Conservation (phyloP, 2,888 invertebrate genomes). For the Rotaria magnacalcarata region DNA sequence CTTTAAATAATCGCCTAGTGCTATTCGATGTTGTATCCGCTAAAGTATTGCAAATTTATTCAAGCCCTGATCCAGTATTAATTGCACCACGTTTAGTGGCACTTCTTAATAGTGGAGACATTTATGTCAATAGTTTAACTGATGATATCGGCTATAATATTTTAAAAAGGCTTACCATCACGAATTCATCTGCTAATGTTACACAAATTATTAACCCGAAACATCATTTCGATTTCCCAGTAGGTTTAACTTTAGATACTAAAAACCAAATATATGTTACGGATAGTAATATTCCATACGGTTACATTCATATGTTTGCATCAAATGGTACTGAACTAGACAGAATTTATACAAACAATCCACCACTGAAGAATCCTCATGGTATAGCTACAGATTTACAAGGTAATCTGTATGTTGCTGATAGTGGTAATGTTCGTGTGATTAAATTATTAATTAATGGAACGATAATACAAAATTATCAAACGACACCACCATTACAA, state of each 20-base stretch:
- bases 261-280: background rate
- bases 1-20: background rate
- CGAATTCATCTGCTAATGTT: background rate
- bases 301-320: slow-evolving; percentile 20
- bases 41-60: background rate
- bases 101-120: background rate
- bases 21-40: background rate
- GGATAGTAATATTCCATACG: background rate
- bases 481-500: background rate
- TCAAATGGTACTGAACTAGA: background rate
- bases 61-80: background rate
- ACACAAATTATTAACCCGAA: background rate
- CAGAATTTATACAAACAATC: background rate
- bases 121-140: slow-evolving; percentile 17
- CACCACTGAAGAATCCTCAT: background rate
- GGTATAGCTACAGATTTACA: background rate
- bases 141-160: background rate
- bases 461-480: background rate
- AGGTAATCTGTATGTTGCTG: background rate
- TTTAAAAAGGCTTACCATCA: background rate
- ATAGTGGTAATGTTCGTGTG: slow-evolving; percentile 6
- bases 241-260: background rate
- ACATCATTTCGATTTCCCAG: background rate
- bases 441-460: slow-evolving; percentile 3
- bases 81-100: background rate